A percentile compares a stretch with the other conserved stretches of the same genome.
These are phyloP conservation scores for Melanaphis sacchari DNA, from an alignment of 1,140 invertebrate species.

Conservation along the genomic window DNA sequence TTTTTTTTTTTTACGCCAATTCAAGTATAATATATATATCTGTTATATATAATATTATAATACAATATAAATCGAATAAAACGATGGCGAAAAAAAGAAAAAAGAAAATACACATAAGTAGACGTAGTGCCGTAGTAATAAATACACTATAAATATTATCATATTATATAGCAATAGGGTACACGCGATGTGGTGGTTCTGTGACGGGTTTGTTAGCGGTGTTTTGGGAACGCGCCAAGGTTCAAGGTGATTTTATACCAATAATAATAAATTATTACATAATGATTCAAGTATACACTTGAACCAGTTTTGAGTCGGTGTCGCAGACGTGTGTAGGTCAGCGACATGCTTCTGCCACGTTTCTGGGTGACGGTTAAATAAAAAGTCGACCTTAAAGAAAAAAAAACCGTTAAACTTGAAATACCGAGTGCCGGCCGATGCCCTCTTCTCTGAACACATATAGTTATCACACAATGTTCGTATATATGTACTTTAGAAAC, in stretches of 20 bases:
- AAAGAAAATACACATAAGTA: neutral
- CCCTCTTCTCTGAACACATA: neutral
- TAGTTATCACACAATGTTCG: neutral
- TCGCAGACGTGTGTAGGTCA: neutral
- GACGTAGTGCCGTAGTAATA: neutral
- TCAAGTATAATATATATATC: neutral
- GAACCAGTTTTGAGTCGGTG: constrained; percentile 1
- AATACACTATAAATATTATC: neutral
- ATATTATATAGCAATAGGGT: neutral
- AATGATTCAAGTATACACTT: neutral
- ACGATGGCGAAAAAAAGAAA: neutral
- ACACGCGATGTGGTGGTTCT: constrained; percentile 13
- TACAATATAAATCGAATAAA: neutral
- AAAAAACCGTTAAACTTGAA: neutral
- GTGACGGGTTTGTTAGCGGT: neutral
- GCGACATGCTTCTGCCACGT: neutral
- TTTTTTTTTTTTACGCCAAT: neutral
- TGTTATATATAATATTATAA: neutral
- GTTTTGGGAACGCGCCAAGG: neutral
- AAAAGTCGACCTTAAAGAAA: neutral
- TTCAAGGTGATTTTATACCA: constrained; percentile 29
- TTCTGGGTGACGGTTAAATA: neutral
- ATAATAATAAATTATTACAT: neutral
- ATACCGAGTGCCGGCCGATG: neutral
- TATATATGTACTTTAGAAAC: neutral